A percentile compares a stretch with the other conserved stretches of the same genome.
Conservation (phyloP, 2,113 vertebrate genomes). For the Phrynosoma blainvillii region DNA sequence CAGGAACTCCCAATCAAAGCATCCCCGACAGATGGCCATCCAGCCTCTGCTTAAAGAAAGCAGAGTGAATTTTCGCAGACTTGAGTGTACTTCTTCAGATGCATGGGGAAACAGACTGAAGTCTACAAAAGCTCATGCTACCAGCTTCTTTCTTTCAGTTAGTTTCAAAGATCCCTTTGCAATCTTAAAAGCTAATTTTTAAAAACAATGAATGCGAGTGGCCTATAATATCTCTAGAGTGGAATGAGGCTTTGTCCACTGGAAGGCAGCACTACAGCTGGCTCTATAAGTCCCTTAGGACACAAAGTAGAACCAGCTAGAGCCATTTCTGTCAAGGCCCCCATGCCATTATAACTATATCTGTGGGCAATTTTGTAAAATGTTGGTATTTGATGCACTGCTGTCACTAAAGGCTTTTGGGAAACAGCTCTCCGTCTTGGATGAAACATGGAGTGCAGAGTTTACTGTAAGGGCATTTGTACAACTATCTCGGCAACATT, state of each 20-base stretch:
- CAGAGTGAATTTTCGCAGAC: no score
- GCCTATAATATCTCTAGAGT: background rate
- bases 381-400: background rate
- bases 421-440: conserved; percentile 13
- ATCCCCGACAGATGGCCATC: no score
- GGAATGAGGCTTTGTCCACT: background rate
- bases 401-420: background rate
- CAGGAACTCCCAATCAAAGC: no score
- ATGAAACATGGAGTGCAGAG: background rate
- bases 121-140: no score
- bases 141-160: no score
- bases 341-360: background rate
- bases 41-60: no score
- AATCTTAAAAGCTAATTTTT: no score
- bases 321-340: background rate
- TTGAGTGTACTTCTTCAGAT: no score
- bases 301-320: background rate
- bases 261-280: conserved; percentile 26
- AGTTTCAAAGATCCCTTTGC: no score
- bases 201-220: no score
- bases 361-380: conserved; percentile 7
- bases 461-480: background rate
- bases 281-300: background rate
- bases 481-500: background rate
- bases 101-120: no score